These are phyloP conservation scores for Mythimna vitellina DNA, from an alignment of 2,888 invertebrate species.

Conservation along the genomic window DNA sequence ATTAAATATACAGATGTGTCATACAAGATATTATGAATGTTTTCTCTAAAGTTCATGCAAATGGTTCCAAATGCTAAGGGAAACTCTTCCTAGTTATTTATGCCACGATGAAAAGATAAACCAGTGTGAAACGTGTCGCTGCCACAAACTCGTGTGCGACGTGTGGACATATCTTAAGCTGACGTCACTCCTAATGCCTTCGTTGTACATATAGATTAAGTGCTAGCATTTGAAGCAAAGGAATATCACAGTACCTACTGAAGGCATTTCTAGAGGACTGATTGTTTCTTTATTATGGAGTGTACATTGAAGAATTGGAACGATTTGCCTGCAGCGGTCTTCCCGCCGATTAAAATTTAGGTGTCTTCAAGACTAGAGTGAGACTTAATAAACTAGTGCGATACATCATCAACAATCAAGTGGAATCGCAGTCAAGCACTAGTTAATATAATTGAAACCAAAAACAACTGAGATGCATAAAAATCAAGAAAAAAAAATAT, in stretches of 20 bases:
- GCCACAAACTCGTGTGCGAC: not conserved
- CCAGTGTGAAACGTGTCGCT: slow-evolving; percentile 8
- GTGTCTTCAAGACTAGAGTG: too few species aligned
- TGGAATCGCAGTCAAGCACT: too few species aligned
- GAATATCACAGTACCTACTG: not conserved
- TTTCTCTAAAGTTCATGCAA: not conserved
- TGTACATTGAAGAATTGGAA: too few species aligned
- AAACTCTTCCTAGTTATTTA: slow-evolving; percentile 8
- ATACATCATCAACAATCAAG: too few species aligned
- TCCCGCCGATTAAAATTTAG: too few species aligned
- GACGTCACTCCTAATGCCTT: slow-evolving; percentile 27
- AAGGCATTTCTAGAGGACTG: not conserved
- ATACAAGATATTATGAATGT: not conserved
- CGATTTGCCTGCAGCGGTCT: too few species aligned
- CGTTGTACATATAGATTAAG: slow-evolving; percentile 6
- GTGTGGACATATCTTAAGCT: slow-evolving; percentile 12
- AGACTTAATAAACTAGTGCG: not conserved
- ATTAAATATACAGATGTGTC: not conserved
- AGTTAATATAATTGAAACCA: too few species aligned
- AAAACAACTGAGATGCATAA: too few species aligned
- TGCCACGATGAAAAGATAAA: slow-evolving; percentile 23
- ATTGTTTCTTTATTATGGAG: not conserved
- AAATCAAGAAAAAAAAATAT: too few species aligned
- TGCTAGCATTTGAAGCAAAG: slow-evolving; percentile 3
- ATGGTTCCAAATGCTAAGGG: not conserved